Evolutionary conservation across 2,113 vertebrate species (phyloP), one percentile per base, ranked within the genome.

Genomic region (Willisornis vidua): DNA sequence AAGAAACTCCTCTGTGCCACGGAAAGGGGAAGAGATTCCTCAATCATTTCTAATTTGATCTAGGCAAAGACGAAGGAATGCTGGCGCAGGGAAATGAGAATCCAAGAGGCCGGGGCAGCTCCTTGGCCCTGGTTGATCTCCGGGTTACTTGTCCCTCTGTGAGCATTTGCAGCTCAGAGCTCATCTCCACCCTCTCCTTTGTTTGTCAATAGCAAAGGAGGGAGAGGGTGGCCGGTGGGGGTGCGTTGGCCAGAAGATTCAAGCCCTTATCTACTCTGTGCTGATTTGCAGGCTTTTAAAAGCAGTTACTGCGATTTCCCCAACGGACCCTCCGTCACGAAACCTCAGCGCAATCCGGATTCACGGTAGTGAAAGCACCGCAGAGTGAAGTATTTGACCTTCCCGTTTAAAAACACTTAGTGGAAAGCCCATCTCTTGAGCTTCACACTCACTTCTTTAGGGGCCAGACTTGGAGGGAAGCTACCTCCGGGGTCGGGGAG

Each of bases 121-220:
- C n/a, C 66, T 87, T 63, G 74, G 87, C 88, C 78, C 54, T 8
- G 66, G 81, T 0, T 78, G 85, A 39, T 93, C 93, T 63, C 46
- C 5, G 33, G 65, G 80, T 95, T 86, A 37, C 75, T 67, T 46
- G 88, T 76, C 54, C 68, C 46, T 66, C 88, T 49, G 49, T 33
- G 90, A 94, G 85, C 90, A 92, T 93, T 88, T 91, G 95, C 85
- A 83, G 71, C 17, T 4, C 85, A 94, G 79, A 93, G 41, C 58
- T 66, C 49, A 51, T 67, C 33, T 57, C 67, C 66, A 85, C 54
- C 58, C 67, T 25, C 46, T 92, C 67, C 78, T 93, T 94, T 86
- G 92, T 92, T 72, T 93, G 58, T 55, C 71, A 65, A 12, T 26
- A 83, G 81, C 39, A 35, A 59, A 66, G 62, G 7, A 25, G 22